These are phyloP conservation scores for Dendrolimus houi DNA, from an alignment of 2,888 invertebrate genomes.

Conservation along the genomic window DNA sequence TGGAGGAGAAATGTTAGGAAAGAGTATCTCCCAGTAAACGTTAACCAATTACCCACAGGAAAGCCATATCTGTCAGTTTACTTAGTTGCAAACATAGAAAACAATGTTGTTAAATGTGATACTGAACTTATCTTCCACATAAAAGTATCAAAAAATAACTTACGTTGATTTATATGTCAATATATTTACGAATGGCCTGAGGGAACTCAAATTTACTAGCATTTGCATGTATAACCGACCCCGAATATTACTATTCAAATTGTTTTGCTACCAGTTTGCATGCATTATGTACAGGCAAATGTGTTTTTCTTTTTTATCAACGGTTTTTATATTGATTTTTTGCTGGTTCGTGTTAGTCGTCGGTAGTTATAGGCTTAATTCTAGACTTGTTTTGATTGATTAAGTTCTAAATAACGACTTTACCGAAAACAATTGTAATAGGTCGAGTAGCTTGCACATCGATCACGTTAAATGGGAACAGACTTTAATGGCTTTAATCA, in stretches of 20 bases:
- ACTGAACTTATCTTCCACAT: too few relatives aligned
- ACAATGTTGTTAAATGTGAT: too few relatives aligned
- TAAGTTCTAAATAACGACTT: not conserved
- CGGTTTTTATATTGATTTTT: slow-evolving; percentile 17
- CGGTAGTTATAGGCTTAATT: not conserved
- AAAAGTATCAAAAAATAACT: too few relatives aligned
- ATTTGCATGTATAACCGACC: slow-evolving; percentile 43
- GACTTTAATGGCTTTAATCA: not conserved
- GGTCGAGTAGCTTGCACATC: not conserved
- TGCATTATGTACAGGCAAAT: slow-evolving; percentile 32
- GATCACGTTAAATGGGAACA: not conserved
- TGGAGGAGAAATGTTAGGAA: too few relatives aligned
- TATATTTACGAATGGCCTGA: slow-evolving; percentile 5
- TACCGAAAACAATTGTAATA: not conserved
- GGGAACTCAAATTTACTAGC: slow-evolving; percentile 16
- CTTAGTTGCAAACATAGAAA: too few relatives aligned
- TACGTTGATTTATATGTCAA: slow-evolving; percentile 7
- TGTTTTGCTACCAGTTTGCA: slow-evolving; percentile 41
- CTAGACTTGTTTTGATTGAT: not conserved
- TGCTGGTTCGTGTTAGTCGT: slow-evolving; percentile 20
- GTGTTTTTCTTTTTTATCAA: slow-evolving; percentile 22
- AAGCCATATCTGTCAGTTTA: too few relatives aligned
- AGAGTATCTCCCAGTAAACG: too few relatives aligned
- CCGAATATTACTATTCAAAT: slow-evolving; percentile 39
- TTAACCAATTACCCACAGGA: too few relatives aligned